A percentile compares a stretch with the other conserved stretches of the same genome.
These are phyloP conservation scores for Tuberolachnus salignus DNA, from an alignment of 2,888 invertebrate species.

Conservation along the genomic window DNA sequence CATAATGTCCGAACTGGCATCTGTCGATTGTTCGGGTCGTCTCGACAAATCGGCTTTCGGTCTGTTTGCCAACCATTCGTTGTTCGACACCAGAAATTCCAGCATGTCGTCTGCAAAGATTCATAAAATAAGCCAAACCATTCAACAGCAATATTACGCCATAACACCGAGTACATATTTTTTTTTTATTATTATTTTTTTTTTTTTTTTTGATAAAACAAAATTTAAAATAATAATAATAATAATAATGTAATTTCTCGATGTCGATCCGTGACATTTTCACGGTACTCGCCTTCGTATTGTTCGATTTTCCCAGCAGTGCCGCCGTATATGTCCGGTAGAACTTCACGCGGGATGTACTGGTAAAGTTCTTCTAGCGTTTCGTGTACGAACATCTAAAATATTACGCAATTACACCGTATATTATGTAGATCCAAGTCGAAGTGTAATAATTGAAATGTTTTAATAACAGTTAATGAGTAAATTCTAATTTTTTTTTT, in stretches of 20 bases:
- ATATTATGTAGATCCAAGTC: neutral
- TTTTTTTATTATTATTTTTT: neutral
- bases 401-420: neutral
- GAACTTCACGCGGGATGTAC: constrained; percentile 19
- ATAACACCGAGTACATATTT: no score
- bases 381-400: constrained; percentile 37
- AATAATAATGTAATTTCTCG: no score
- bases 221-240: no score
- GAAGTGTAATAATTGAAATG: no score
- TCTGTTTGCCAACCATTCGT: constrained; percentile 12
- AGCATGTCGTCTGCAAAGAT: neutral
- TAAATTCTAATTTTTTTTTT: no score
- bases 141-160: no score
- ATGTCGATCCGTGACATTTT: no score
- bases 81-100: neutral
- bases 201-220: neutral
- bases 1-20: constrained; percentile 12
- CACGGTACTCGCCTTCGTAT: constrained; percentile 16
- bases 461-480: no score
- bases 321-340: constrained; percentile 33
- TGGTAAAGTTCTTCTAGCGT: constrained; percentile 23
- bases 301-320: constrained; percentile 17
- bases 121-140: no score
- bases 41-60: constrained; percentile 40
- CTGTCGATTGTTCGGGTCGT: constrained; percentile 3